Percentiles rank a stretch among this genome's conserved stretches.
phyloP scores from a whole-genome alignment of 1,140 invertebrate species.

The Papilio dardanus region DNA sequence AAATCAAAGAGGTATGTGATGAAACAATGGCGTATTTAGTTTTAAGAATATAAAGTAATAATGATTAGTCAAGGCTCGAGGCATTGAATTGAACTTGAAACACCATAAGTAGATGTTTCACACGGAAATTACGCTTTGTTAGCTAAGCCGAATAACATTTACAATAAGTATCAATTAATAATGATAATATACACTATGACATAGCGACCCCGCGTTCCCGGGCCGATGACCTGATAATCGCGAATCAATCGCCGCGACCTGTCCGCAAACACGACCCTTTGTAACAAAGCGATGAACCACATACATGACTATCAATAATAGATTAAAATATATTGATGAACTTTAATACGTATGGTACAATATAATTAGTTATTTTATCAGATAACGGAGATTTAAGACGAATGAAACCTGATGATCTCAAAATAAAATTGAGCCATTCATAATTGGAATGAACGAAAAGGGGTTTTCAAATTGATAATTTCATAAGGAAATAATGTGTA shows the following conservation, averaged over 20 bases:
- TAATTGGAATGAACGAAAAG: background rate
- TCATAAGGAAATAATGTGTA: background rate
- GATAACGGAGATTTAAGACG: no score
- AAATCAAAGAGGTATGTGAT: background rate
- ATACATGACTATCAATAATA: background rate
- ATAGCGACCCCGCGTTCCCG: background rate
- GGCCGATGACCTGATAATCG: conserved; percentile 30
- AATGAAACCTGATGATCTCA: no score
- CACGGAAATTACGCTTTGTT: background rate
- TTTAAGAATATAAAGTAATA: background rate
- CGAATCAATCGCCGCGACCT: background rate
- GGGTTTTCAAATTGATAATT: background rate
- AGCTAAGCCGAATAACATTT: background rate
- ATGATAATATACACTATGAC: background rate
- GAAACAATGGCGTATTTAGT: background rate
- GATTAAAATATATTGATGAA: background rate
- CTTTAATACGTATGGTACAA: background rate
- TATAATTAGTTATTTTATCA: background rate
- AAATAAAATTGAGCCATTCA: no score
- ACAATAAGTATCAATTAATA: background rate
- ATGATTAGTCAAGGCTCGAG: background rate
- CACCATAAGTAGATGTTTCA: background rate
- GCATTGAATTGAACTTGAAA: background rate
- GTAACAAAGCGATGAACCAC: conserved; percentile 10
- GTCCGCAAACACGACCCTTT: conserved; percentile 5